Conservation (phyloP, 2,888 invertebrate genomes). For the Syrista parreyssii region DNA sequence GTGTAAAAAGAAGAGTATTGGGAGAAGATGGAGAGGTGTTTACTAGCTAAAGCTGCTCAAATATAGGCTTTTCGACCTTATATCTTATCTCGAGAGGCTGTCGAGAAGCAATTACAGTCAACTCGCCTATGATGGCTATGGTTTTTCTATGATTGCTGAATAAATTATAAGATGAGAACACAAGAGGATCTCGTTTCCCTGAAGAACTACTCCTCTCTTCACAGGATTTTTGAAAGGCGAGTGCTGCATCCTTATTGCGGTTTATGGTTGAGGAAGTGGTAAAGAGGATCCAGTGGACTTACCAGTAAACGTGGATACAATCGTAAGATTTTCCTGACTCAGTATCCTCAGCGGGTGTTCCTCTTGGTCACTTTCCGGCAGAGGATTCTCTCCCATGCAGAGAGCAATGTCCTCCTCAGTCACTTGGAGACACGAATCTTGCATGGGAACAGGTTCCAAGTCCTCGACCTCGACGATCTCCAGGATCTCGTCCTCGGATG, state of each 20-base stretch:
- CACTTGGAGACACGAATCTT: slow-evolving; percentile 88
- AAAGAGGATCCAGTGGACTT: slow-evolving; percentile 49
- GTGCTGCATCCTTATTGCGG: background rate
- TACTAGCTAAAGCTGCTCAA: background rate
- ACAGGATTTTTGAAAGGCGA: slow-evolving; percentile 18
- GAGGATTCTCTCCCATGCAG: slow-evolving; percentile 82
- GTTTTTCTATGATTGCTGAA: background rate
- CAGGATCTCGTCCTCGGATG: slow-evolving; percentile 78
- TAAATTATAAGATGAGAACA: background rate
- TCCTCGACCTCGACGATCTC: slow-evolving; percentile 86
- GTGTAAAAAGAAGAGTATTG: background rate
- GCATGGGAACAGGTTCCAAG: slow-evolving; percentile 86
- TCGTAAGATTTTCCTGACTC: slow-evolving; percentile 91
- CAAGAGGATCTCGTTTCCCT: background rate
- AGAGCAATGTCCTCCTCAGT: slow-evolving; percentile 93
- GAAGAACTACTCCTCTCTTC: background rate
- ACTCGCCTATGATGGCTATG: background rate
- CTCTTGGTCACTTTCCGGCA: slow-evolving; percentile 80
- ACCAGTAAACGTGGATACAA: slow-evolving; percentile 90
- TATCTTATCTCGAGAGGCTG: background rate
- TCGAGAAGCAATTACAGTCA: background rate
- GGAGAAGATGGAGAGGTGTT: background rate
- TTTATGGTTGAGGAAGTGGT: background rate
- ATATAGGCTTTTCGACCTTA: background rate
- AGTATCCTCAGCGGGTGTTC: slow-evolving; percentile 90